Evolutionary conservation across 2,113 vertebrate species (phyloP), one percentile per base, ranked within the genome.

Genomic region (Struthidea cinerea): DNA sequence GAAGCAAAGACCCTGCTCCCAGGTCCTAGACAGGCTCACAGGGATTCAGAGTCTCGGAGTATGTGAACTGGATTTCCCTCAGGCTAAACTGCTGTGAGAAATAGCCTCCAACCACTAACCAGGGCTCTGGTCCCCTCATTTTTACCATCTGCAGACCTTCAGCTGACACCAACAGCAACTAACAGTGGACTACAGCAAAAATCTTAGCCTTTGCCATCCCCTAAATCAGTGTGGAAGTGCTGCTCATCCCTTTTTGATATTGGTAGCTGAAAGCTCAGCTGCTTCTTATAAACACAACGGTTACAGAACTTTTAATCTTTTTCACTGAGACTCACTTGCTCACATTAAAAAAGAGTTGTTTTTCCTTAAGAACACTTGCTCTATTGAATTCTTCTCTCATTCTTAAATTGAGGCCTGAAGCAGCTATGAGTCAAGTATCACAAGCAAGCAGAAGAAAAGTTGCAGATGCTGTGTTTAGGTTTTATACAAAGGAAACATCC

Each of bases 41-140:
- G 0, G 0, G 17, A 33, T 8, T 7, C 0, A 2, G 4, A 11
- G 18, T 4, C 35, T 16, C 13, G 4, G 17, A 41, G 6, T 6
- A 14, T 0, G 0, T 1, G 3, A 35, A n/a, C 1, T 15, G 3
- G 28, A 37, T 23, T 53, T 10, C 9, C 35, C 27, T 37, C 46
- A 13, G 11, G 64, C n/a, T 53, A 49, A 84, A 49, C 21, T 9
- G 46, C 53, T n/a, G 14, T 2, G 2, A n/a, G 3, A 55, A 81
- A 15, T 0, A 61, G 27, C 41, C 12, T 64, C 46, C 42, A 44
- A 24, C 7, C 14, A 19, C 2, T 1, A 39, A 49, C 6, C 5
- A 3, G 13, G 12, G 15, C 10, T 53, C 11, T 2, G 1, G 9
- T 14, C 7, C 16, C 7, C 26, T 24, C 1, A 0, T 22, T 85